phyloP scores from a whole-genome alignment of 2,113 vertebrate genomes.

The Macquaria australasica region DNA sequence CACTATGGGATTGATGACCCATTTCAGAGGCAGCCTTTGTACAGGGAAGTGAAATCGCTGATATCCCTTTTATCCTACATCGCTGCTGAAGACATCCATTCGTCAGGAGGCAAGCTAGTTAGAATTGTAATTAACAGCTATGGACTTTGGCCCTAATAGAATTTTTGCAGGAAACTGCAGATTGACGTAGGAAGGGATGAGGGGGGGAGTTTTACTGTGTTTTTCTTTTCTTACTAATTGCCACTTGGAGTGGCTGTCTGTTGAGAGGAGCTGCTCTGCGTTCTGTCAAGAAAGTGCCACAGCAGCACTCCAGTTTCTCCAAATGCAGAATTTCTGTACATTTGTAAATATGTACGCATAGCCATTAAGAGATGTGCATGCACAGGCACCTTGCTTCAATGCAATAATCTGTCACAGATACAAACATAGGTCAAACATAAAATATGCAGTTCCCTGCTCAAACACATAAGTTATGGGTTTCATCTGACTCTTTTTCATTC shows the following conservation, averaged over 20 bases:
- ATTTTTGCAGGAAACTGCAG: constrained; percentile 81
- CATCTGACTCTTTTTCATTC: constrained; percentile 44
- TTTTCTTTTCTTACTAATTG: constrained; percentile 76
- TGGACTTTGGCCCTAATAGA: constrained; percentile 85
- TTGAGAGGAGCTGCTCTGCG: constrained; percentile 26
- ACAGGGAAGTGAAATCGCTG: constrained; percentile 79
- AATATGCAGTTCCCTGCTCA: constrained; percentile 50
- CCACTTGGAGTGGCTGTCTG: constrained; percentile 59
- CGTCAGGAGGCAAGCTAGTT: constrained; percentile 83
- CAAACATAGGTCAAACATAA: constrained; percentile 66
- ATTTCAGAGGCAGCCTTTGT: constrained; percentile 84
- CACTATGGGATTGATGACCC: constrained; percentile 87
- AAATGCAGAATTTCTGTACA: constrained; percentile 41
- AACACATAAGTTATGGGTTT: constrained; percentile 58
- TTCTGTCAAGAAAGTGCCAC: constrained; percentile 68
- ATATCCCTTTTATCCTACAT: constrained; percentile 83
- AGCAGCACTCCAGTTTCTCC: constrained; percentile 50
- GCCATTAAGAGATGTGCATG: constrained; percentile 40
- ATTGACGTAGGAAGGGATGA: constrained; percentile 63
- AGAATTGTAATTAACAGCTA: constrained; percentile 85
- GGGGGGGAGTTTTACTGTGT: constrained; percentile 52
- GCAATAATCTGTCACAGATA: constrained; percentile 49
- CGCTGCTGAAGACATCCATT: constrained; percentile 82
- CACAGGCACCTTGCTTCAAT: constrained; percentile 35
- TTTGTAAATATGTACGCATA: constrained; percentile 61